Conservation (phyloP, 1,140 invertebrate species). For the Drosophila hydei region DNA sequence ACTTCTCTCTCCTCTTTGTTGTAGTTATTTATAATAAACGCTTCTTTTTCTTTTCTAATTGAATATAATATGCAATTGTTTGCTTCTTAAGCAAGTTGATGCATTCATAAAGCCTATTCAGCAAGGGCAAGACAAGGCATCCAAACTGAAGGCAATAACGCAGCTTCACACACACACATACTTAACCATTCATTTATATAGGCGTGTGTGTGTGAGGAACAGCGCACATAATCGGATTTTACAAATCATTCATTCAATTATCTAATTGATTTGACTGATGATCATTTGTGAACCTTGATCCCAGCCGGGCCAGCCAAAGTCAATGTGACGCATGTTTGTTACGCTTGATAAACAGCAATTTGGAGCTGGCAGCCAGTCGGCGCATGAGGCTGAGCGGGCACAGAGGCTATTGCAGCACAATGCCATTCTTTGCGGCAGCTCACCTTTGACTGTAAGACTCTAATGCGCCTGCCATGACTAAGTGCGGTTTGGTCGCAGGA, state of each 20-base stretch:
- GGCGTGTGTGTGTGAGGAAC: conserved; percentile 21
- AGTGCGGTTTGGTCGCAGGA: conserved; percentile 45
- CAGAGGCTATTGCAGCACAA: conserved; percentile 19
- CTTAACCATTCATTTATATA: not conserved
- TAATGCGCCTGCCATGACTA: conserved; percentile 69
- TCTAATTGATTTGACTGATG: conserved; percentile 81
- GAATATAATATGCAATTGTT: conserved; percentile 2
- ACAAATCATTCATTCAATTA: conserved; percentile 81
- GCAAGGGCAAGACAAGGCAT: conserved; percentile 1
- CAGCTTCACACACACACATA: not conserved
- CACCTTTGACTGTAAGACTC: conserved; percentile 59
- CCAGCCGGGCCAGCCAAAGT: conserved; percentile 46
- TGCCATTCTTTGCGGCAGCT: conserved; percentile 41
- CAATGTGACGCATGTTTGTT: conserved; percentile 78
- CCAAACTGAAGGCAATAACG: not conserved
- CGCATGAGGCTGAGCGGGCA: not conserved
- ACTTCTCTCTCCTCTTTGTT: no score
- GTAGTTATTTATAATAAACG: no score
- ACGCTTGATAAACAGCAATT: conserved; percentile 63
- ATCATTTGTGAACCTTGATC: conserved; percentile 75
- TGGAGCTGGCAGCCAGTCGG: conserved; percentile 19
- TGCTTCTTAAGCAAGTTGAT: no score
- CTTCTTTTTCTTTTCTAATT: no score
- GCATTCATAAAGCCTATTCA: no score
- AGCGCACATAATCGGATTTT: conserved; percentile 74